Evolutionary conservation across 2,888 invertebrate genomes (phyloP).

Genomic region (Caenorhabditis sp.): DNA sequence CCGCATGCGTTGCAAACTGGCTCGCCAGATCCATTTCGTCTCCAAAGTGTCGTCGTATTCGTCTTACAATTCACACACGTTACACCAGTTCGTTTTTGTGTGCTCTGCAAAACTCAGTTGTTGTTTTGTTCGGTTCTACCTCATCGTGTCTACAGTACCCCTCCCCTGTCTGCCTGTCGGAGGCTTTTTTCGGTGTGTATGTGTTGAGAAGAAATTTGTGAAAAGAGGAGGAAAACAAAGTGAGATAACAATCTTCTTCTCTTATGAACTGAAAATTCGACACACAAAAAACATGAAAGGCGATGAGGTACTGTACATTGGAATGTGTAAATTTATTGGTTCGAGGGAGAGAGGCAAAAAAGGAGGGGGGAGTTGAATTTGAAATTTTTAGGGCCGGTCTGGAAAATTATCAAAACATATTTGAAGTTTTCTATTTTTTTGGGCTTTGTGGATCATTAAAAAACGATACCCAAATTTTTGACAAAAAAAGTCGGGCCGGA

Average conservation of each 20-base stretch:
- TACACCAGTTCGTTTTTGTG: slow-evolving; percentile 80
- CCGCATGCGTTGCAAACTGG: slow-evolving; percentile 99
- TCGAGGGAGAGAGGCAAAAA: not conserved
- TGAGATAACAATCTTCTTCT: not conserved
- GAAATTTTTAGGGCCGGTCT: too few species aligned
- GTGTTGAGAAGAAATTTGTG: not conserved
- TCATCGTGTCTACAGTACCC: not conserved
- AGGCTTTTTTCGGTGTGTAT: too few species aligned
- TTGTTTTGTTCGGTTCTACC: not conserved
- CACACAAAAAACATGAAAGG: not conserved
- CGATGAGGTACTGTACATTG: not conserved
- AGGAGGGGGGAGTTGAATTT: too few species aligned
- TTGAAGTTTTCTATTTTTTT: too few species aligned
- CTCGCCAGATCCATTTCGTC: slow-evolving; percentile 90
- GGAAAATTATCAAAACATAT: too few species aligned
- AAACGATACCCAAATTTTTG: too few species aligned
- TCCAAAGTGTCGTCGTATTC: slow-evolving; percentile 90
- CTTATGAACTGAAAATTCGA: not conserved
- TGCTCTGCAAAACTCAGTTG: slow-evolving; percentile 51
- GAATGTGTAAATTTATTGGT: not conserved
- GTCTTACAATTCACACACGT: slow-evolving; percentile 93
- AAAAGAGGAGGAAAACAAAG: not conserved
- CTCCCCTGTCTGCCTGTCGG: too few species aligned
- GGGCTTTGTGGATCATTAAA: too few species aligned
- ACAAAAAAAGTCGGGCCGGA: too few species aligned